Conservation (phyloP, 1,140 invertebrate species). For the Oreohelix idahoensis region DNA sequence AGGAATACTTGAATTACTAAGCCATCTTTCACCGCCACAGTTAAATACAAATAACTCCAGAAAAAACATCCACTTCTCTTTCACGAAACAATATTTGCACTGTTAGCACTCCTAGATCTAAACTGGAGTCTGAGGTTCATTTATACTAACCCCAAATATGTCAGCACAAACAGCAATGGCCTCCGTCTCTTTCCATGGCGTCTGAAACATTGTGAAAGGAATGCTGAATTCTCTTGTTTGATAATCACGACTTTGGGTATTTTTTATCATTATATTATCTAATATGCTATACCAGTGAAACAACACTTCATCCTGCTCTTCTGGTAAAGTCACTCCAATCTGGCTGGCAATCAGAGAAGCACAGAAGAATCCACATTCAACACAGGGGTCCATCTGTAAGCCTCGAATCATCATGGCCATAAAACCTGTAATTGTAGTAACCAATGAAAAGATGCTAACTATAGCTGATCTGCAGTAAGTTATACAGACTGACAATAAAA, state of each 20-base stretch:
- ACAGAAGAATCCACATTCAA: not conserved
- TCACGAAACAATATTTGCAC: too few species aligned
- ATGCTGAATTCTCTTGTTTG: not conserved
- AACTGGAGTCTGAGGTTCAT: not conserved
- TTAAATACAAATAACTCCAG: too few species aligned
- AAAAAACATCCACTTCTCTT: too few species aligned
- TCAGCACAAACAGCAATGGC: not conserved
- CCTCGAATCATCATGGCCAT: constrained; percentile 3
- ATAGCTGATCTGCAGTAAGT: too few species aligned
- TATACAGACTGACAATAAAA: too few species aligned
- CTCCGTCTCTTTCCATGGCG: not conserved
- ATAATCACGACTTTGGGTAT: too few species aligned
- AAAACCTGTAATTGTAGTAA: constrained; percentile 5
- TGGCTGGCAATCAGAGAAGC: not conserved
- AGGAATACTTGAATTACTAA: too few species aligned
- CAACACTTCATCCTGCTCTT: not conserved
- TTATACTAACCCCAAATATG: not conserved
- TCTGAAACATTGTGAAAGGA: not conserved
- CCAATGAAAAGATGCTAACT: too few species aligned
- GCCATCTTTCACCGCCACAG: too few species aligned
- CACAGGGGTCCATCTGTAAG: not conserved
- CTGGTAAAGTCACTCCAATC: not conserved
- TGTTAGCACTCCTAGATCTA: not conserved
- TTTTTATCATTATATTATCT: not conserved
- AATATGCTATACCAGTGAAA: not conserved